Evolutionary conservation across 2,888 invertebrate genomes (phyloP).

Genomic region (Oligia strigilis): DNA sequence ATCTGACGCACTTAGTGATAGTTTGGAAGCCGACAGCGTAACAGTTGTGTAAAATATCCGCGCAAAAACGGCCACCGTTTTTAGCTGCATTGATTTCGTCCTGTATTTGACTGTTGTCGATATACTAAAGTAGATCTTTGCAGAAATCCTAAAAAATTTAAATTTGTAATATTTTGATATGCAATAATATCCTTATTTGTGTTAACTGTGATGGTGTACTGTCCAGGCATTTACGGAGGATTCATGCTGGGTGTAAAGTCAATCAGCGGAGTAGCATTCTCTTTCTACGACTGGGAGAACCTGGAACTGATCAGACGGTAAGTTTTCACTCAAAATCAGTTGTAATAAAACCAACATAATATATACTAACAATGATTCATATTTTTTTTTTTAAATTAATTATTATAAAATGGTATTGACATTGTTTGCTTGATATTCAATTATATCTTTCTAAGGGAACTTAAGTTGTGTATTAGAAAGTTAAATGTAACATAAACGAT

Average conservation of each 20-base stretch:
- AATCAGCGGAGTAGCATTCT: conserved; percentile 97
- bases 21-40: not conserved
- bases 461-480: not conserved
- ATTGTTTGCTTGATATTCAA: not conserved
- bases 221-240: conserved; percentile 96
- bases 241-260: conserved; percentile 97
- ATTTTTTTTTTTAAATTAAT: not conserved
- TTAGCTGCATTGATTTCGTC: not conserved
- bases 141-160: not conserved
- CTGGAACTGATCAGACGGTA: conserved; percentile 95
- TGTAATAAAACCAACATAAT: not conserved
- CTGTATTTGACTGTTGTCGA: not conserved
- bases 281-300: conserved; percentile 99
- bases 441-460: not conserved
- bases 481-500: not conserved
- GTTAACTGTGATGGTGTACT: conserved; percentile 8
- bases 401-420: not conserved
- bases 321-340: conserved; percentile 30
- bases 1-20: not conserved
- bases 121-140: not conserved
- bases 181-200: not conserved
- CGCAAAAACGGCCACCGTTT: not conserved
- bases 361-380: not conserved
- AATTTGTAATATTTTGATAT: not conserved
- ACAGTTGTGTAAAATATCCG: not conserved